Evolutionary conservation across 2,888 invertebrate genomes (phyloP), one percentile per base, ranked within the genome.

Genomic region (Chymomyza procnemis): DNA sequence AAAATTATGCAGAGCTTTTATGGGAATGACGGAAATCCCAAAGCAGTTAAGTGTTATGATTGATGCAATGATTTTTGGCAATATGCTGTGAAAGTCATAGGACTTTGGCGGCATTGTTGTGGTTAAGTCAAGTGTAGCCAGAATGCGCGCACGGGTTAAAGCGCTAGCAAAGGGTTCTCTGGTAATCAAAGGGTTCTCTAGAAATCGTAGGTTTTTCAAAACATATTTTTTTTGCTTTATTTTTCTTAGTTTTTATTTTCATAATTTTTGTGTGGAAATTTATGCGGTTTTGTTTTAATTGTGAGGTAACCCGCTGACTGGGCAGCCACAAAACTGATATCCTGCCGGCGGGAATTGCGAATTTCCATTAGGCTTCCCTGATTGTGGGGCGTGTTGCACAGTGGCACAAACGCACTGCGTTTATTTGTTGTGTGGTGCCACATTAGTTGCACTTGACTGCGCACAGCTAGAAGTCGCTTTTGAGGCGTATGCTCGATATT

Each of bases 381-480:
- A n/a, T 50, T 59, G 46, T 64, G 63, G 67, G 73, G 72, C 73
- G 73, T 69, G 66, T 64, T 55, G 22, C 62, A 67, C 22, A 64
- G n/a, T n/a, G n/a, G n/a, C n/a, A n/a, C 4, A 26, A 26, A 26
- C 64, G 69, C 75, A 75, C 73, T 77, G 79, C 64, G 79, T 75
- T 88, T 88, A 85, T 88, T 88, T 87, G 74, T n/a, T n/a, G n/a
- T n/a, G n/a, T n/a, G n/a, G n/a, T 67, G 64, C 60, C 68, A 65
- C 66, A 88, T 88, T 86, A 81, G 64, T 74, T 61, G 66, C 68
- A 71, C 76, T 76, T 74, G 78, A 74, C 61, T 81, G 88, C 65
- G 21, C 54, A 1, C 19, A 21, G 34, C 34, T 34, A 21, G 50
- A 19, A 48, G 56, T 62, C 26, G 55, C 46, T 46, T 46, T 18